Evolutionary conservation across 1,140 invertebrate genomes (phyloP).

Genomic region (Holotrichia oblita): DNA sequence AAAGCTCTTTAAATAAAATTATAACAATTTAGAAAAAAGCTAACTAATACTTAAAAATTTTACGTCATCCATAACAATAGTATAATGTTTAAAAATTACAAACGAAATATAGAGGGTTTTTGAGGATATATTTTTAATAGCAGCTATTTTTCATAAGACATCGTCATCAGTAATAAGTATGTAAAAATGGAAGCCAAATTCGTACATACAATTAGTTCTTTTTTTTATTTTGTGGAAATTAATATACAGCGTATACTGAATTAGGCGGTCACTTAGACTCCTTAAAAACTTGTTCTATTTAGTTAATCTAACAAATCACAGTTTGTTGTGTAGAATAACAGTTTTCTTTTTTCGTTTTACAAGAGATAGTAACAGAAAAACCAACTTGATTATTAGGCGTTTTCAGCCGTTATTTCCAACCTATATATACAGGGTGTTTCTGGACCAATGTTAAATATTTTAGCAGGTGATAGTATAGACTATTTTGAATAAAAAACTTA

Average conservation of each 20-base stretch:
- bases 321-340: slow-evolving; percentile 10
- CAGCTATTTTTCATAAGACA: slow-evolving; percentile 25
- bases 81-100: slow-evolving; percentile 52
- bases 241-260: slow-evolving; percentile 3
- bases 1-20: no score
- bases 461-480: no score
- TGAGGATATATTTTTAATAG: slow-evolving; percentile 29
- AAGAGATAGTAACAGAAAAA: no score
- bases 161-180: slow-evolving; percentile 35
- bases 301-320: slow-evolving; percentile 25
- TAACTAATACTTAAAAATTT: no score
- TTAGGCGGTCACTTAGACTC: background rate
- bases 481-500: no score
- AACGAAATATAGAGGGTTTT: slow-evolving; percentile 41
- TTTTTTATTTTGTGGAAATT: background rate
- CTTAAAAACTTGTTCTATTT: background rate
- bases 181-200: slow-evolving; percentile 57
- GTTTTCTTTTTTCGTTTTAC: background rate
- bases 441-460: no score
- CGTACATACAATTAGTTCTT: background rate
- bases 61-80: slow-evolving; percentile 56
- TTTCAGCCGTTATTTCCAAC: no score
- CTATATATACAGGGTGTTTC: no score
- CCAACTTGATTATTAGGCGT: no score
- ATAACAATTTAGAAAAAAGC: no score